Conservation (phyloP, 2,888 invertebrate species). For the Sicus ferrugineus region DNA sequence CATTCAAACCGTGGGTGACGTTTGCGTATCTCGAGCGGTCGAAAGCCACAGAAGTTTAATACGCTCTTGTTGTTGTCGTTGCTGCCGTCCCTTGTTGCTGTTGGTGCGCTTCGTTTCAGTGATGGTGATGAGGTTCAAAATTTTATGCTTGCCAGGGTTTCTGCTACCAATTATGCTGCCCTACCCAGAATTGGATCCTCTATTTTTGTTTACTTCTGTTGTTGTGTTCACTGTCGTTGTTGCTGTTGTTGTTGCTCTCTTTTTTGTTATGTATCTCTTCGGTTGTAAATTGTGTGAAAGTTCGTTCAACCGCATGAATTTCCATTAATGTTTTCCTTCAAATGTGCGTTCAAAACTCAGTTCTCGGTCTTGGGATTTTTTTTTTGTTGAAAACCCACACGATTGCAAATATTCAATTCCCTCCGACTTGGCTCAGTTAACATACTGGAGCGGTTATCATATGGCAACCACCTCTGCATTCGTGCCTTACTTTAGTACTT, state of each 20-base stretch:
- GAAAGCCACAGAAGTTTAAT: neutral
- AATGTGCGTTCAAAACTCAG: slow-evolving; percentile 20
- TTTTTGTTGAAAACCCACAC: neutral
- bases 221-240: neutral
- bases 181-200: slow-evolving; percentile 21
- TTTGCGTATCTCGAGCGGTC: neutral
- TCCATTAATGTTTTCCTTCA: neutral
- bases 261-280: neutral
- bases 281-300: slow-evolving; percentile 19
- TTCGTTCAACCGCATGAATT: slow-evolving; percentile 11
- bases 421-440: neutral
- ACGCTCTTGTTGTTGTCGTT: slow-evolving; percentile 10
- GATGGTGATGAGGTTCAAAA: neutral
- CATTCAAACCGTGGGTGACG: neutral
- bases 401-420: neutral
- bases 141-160: neutral
- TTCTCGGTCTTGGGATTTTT: neutral
- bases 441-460: no score
- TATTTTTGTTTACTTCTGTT: neutral
- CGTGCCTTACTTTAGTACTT: no score
- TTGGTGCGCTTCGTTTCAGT: neutral
- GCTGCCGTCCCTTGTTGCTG: neutral
- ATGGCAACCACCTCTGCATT: no score
- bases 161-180: slow-evolving; percentile 30
- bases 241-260: neutral